These are phyloP conservation scores for Potamarius usumacintae DNA, from an alignment of 2,113 vertebrate species.

Conservation along the genomic window DNA sequence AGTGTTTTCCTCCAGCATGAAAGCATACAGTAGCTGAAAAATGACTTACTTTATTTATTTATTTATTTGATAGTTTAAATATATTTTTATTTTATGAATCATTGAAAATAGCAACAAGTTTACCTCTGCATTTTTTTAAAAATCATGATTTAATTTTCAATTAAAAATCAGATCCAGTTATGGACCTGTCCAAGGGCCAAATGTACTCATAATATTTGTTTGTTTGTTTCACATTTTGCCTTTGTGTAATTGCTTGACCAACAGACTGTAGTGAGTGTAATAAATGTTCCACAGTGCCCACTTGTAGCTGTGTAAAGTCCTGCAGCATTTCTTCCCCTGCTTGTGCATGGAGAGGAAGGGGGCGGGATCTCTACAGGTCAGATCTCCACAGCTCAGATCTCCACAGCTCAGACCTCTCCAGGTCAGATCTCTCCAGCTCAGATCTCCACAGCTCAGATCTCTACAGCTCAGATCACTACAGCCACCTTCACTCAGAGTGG, in stretches of 20 bases:
- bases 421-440: background rate
- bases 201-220: background rate
- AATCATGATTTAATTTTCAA: background rate
- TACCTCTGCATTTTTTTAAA: background rate
- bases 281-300: background rate
- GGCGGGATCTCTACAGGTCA: slow-evolving; percentile 14
- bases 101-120: background rate
- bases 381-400: background rate
- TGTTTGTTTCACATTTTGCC: no score
- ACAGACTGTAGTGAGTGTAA: background rate
- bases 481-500: background rate
- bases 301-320: background rate
- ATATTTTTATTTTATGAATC: background rate
- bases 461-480: background rate
- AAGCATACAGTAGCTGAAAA: no score
- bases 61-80: background rate
- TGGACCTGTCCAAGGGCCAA: background rate
- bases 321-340: background rate
- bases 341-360: background rate
- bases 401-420: background rate
- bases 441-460: background rate
- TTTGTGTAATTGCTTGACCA: background rate
- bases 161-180: background rate
- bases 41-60: background rate
- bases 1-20: no score